Evolutionary conservation across 2,113 vertebrate genomes (phyloP).

Genomic region (Probosciger aterrimus): DNA sequence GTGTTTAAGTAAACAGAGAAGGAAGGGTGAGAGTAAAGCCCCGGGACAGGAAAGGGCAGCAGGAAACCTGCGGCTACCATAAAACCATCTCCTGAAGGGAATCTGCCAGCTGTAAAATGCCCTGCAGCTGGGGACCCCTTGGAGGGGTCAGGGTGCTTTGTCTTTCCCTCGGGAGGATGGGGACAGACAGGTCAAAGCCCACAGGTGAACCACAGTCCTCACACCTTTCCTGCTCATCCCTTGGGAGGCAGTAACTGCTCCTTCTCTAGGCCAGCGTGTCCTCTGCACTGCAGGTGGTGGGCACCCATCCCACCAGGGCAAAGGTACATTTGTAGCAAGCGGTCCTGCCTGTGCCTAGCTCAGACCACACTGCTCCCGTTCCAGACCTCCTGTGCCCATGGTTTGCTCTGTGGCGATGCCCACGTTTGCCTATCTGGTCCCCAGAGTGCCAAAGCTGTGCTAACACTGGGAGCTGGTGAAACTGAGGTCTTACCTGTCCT

Average conservation of each 20-base stretch:
- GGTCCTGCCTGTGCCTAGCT: not conserved
- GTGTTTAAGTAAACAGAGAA: not conserved
- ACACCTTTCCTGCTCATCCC: not conserved
- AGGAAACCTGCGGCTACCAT: not conserved
- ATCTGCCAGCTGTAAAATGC: accelerated
- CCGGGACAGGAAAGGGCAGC: not conserved
- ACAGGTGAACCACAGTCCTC: accelerated
- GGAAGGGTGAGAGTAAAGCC: not conserved
- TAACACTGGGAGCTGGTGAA: not conserved
- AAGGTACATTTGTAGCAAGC: accelerated
- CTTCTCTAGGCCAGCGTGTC: not conserved
- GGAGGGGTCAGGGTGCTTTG: not conserved
- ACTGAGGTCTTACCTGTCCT: not conserved
- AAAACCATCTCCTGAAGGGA: not conserved
- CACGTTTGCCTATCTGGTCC: not conserved
- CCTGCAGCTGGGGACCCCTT: not conserved
- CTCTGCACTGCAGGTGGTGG: accelerated
- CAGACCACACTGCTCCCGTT: accelerated
- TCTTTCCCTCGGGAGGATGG: not conserved
- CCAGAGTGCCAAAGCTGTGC: accelerated
- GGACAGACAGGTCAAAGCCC: not conserved
- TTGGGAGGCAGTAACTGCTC: not conserved
- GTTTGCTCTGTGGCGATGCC: not conserved
- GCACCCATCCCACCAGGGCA: accelerated
- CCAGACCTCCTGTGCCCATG: not conserved